Evolutionary conservation across 1,140 invertebrate species (phyloP).

Genomic region (Drosophila ficusphila): DNA sequence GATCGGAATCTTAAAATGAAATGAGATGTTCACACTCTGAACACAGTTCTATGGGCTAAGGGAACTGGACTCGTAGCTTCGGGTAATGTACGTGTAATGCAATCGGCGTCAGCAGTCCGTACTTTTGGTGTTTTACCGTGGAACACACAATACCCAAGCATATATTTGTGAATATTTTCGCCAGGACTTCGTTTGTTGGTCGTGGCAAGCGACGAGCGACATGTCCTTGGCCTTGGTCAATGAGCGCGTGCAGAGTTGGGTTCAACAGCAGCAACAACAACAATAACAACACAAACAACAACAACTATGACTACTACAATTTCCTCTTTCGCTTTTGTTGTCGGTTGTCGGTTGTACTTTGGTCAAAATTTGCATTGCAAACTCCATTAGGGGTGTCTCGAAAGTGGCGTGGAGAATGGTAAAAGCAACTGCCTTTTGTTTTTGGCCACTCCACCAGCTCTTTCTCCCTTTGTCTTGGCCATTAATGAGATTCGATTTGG

Average conservation of each 20-base stretch:
- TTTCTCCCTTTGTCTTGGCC: constrained; percentile 23
- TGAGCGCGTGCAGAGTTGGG: constrained; percentile 24
- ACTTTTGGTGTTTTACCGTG: constrained; percentile 4
- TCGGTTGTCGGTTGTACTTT: constrained; percentile 53
- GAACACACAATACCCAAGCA: constrained; percentile 5
- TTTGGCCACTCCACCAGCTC: not conserved
- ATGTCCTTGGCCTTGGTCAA: constrained; percentile 75
- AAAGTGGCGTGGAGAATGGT: not conserved
- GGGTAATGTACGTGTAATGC: constrained; percentile 22
- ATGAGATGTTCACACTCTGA: not conserved
- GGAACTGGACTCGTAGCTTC: not conserved
- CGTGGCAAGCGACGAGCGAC: constrained; percentile 10
- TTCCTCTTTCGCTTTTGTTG: constrained; percentile 54
- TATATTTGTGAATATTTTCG: constrained; percentile 54
- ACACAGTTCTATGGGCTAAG: not conserved
- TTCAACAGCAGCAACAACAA: constrained; percentile 28
- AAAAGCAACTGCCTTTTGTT: constrained; percentile 22
- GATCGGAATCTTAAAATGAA: not conserved
- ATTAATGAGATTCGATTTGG: constrained; percentile 55
- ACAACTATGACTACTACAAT: constrained; percentile 53
- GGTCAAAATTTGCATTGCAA: constrained; percentile 68
- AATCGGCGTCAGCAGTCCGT: constrained; percentile 28
- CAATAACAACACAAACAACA: constrained; percentile 33
- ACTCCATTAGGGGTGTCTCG: constrained; percentile 52
- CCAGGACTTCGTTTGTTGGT: constrained; percentile 28